Base-by-base conservation (phyloP, 2,113 vertebrate genomes). In the Rhabdomys dilectus region DNA sequence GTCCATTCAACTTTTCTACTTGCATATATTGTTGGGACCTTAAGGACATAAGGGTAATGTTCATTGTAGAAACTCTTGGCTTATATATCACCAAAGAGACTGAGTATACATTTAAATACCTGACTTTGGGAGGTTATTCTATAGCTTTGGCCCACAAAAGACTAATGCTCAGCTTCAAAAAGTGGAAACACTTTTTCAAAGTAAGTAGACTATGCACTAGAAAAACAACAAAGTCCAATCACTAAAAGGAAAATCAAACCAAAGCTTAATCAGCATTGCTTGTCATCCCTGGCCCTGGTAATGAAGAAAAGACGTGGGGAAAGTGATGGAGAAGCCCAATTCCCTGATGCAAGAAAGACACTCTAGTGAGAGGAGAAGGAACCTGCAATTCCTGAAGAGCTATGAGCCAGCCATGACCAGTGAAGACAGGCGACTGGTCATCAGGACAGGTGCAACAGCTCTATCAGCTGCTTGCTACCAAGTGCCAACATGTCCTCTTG, bases 11-110 rank as follows among this genome's bases (percentile, higher is more conserved):
- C 58, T 92, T 64, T 89, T 86, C n/a, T 93, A 53, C 29, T 78
- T 95, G 45, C 70, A 72, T 90, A 45, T 93, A 58, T 90, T 89
- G 53, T 77, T 64, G 90, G 86, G 34, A 90, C 81, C 60, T 45
- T 53, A 56, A 95, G 42, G 78, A 95, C 92, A 87, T 34, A 56
- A n/a, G 8, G 1, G 22, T 26, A 56, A 51, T 86, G 91, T 92
- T 92, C 51, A 68, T 51, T 53, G 6, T 22, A 96, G 77, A 88
- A 94, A 96, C 48, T 66, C 86, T 89, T 58, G 1, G 58, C 21
- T 90, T 64, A 39, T 45, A 16, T 76, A 31, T 56, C 75, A 80
- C 62, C 19, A 66, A 5, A 21, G 11, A 93, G 21, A 76, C 26
- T 24, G 42, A 56, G 29, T 53, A 48, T 10, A 77, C 51, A 77